Base-by-base conservation (phyloP, 2,888 invertebrate species). In the Dyspetes luteomarginatus region DNA sequence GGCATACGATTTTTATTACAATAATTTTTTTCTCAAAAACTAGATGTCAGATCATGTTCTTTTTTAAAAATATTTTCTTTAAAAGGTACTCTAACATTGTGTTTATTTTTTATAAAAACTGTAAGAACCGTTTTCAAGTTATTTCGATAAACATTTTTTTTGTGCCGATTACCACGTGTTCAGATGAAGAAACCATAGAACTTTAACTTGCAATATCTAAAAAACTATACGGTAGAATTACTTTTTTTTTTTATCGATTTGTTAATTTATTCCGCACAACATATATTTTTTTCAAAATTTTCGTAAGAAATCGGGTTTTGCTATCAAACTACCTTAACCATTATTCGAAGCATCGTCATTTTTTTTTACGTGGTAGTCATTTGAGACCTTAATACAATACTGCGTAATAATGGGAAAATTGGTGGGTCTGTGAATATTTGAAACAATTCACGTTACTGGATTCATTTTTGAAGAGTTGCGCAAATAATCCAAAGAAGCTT, bases 51-150 rank as follows among this genome's bases (percentile, higher is more conserved):
- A 60, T 22, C 60, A 41, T 60, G 60, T 58, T 58, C 12, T 36
- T 58, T 56, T 56, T 26, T 28, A n/a, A 5, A 5, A 43, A 30
- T 28, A 56, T 58, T 58, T 58, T 24, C 36, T 36, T 58, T 19
- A 36, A 1, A 36, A 58, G 19, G 7, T 58, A 58, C 36, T 36
- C 0, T 9, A 58, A 2, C 58, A 58, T 0, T 58, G 15, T 58
- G 1, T 58, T 17, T 36, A n/a, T 58, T 58, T 36, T 1, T 19
- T 19, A 19, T 22, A 19, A 36, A 36, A 60, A 41, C n/a, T 36
- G 36, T 58, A 58, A 58, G 58, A 58, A 60, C 60, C 41, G 60
- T 22, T 60, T 41, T 41, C 60, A 60, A 60, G 41, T 60, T 60
- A 60, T 60, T 60, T 19, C 36, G 4, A 41, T 60, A 60, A 19